Evolutionary conservation across 2,797 vertebrate species (phyloP), one percentile per base, ranked within the genome.

Genomic region (Helicolenus hilgendorfi): DNA sequence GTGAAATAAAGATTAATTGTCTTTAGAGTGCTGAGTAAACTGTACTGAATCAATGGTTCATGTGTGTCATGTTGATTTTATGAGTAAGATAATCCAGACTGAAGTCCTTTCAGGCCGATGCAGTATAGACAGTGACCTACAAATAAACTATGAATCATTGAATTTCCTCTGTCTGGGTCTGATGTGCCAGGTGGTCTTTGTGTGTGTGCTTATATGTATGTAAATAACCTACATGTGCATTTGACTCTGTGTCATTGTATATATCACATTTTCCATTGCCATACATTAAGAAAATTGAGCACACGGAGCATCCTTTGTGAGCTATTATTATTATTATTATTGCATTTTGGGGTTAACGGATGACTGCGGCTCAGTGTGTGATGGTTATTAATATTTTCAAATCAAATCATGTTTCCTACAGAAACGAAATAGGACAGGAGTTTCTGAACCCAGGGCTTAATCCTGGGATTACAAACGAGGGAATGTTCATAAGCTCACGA

Each of bases 391-490:
- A 92, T 94, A 91, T 89, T 95, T 94, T 87, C 68, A 93, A 93
- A 94, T 94, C 81, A 95, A 95, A 95, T 96, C 91, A 95, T 94
- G 86, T 91, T 93, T 91, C 73, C 67, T 38, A 76, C 74, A 81
- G 86, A 93, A 91, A 85, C 65, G 86, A 95, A 94, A 93, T 93
- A 88, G 95, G 92, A 86, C 92, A 93, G 75, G 88, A 86, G 75
- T 88, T 92, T 90, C 74, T 91, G 85, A 90, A 86, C 81, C 76
- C 63, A 80, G 18, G 59, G 85, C 41, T 92, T 96, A 96, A 96
- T 96, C 94, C 93, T 60, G 36, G 94, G 96, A 97, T 97, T 96
- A 96, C 89, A 93, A 83, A 89, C 1, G 60, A 83, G 77, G 59
- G 75, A 92, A 83, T 65, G 84, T 91, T 88, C 69, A 85, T 89